Evolutionary conservation across 2,888 invertebrate species (phyloP).

Genomic region (Homarus gammarus): DNA sequence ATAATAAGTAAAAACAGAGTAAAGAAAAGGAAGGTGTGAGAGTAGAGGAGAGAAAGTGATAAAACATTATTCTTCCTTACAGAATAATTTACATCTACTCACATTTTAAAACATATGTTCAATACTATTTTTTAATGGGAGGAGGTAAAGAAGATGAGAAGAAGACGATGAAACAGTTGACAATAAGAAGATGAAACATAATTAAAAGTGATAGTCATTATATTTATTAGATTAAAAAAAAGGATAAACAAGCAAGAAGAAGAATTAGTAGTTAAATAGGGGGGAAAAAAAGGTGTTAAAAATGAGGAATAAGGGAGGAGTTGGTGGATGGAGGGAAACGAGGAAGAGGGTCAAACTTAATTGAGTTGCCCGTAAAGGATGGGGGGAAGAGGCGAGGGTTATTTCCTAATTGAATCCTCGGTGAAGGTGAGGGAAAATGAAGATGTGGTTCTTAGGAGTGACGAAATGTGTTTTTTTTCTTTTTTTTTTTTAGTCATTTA

Average conservation of each 20-base stretch:
- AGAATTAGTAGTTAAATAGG: too few relatives aligned
- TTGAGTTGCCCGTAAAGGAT: slow-evolving; percentile 15
- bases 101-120: too few relatives aligned
- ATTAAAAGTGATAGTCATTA: too few relatives aligned
- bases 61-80: too few relatives aligned
- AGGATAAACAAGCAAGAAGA: too few relatives aligned
- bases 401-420: slow-evolving; percentile 12
- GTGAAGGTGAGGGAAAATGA: not conserved
- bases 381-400: slow-evolving; percentile 9
- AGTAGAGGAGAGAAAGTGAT: not conserved
- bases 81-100: too few relatives aligned
- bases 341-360: not conserved
- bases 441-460: not conserved
- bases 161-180: too few relatives aligned
- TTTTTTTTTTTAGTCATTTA: too few relatives aligned
- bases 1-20: not conserved
- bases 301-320: not conserved
- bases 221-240: too few relatives aligned
- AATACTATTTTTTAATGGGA: too few relatives aligned
- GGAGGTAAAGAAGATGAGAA: not conserved
- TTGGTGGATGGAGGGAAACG: not conserved
- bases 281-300: not conserved
- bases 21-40: not conserved
- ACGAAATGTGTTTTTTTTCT: too few relatives aligned
- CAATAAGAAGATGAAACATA: too few relatives aligned